Evolutionary conservation across 2,797 vertebrate species (phyloP).

Genomic region (Oceanodroma leucorhoa): DNA sequence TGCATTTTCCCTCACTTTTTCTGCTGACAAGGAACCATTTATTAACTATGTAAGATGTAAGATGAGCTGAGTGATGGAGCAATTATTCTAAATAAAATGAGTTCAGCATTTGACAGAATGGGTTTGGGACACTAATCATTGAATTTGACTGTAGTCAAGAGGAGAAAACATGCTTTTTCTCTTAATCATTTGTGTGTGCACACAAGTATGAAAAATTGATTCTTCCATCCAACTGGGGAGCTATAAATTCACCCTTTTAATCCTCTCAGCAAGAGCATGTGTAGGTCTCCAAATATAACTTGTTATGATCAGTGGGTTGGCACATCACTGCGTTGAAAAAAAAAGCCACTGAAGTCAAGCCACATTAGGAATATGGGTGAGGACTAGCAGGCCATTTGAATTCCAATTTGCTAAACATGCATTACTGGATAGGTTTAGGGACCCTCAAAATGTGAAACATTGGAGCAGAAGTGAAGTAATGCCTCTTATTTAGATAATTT

Average conservation of each 20-base stretch:
- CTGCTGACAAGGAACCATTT: background rate
- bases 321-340: background rate
- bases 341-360: background rate
- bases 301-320: constrained; percentile 21
- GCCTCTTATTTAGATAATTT: constrained; percentile 29
- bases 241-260: constrained; percentile 29
- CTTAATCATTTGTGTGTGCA: constrained; percentile 14
- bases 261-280: background rate
- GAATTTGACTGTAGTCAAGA: background rate
- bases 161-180: background rate
- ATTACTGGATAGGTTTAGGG: background rate
- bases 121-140: background rate
- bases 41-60: background rate
- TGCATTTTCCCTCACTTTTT: background rate
- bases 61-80: background rate
- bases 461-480: constrained; percentile 18
- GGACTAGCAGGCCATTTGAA: background rate
- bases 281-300: constrained; percentile 30
- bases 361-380: background rate
- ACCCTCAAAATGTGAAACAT: background rate
- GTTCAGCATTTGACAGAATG: background rate
- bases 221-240: background rate
- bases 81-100: background rate
- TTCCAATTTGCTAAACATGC: background rate
- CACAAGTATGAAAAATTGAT: constrained; percentile 9